Base-by-base conservation (phyloP, 2,113 vertebrate species). In the Chloropsis hardwickii region DNA sequence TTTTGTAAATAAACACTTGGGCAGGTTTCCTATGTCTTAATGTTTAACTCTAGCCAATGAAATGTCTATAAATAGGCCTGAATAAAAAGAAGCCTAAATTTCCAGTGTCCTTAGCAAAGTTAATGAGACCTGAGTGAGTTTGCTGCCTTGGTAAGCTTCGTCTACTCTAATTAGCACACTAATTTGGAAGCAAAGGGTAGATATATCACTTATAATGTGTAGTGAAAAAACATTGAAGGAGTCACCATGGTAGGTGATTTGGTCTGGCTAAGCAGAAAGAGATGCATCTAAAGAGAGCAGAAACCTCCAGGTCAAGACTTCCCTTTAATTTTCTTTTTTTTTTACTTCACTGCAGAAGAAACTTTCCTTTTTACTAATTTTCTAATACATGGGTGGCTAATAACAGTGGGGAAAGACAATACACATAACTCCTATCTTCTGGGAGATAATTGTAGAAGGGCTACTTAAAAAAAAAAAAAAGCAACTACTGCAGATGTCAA, bases 1-100 rank as follows among this genome's bases (percentile, higher is more conserved):
- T 44, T 88, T 79, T 81, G 48, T 53, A 94, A 93, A 92, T 67
- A 94, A 92, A 93, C 58, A 81, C n/a, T 73, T 64, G 19, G 37
- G 40, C 27, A 92, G 60, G 64, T 80, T 88, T 93, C 24, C 67
- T 92, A 48, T 5, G 4, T 71, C 64, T 81, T 90, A 31, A 31
- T 71, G 37, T 39, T 91, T 83, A 88, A 17, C 35, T 95, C 56
- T 60, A 65, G 44, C 16, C 47, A 45, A 29, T 69, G 61, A 72
- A n/a, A 37, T n/a, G 27, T 31, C 62, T 82, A 77, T 69, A 92
- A 96, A 95, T 48, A 69, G 21, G 15, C 57, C 35, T 71, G 37
- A 81, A 58, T 91, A 45, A 79, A 96, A 94, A 56, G 31, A 88
- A 90, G 7, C 17, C 35, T 40, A 29, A 48, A 62, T 95, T 92